Conservation (phyloP, 2,888 invertebrate genomes). For the Apamea epomidion region DNA sequence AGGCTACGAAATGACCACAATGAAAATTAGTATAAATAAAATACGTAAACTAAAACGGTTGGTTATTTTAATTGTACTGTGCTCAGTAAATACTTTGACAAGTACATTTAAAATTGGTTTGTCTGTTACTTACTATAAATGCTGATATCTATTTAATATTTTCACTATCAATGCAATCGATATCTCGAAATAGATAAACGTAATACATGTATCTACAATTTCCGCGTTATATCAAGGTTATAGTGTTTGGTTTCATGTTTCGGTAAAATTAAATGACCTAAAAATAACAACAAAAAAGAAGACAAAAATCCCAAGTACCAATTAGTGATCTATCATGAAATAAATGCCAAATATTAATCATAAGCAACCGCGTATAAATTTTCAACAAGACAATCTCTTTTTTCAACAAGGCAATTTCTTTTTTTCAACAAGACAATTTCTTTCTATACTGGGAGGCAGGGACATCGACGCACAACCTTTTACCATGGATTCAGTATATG, state of each 20-base stretch:
- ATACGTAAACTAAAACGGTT: conserved; percentile 1
- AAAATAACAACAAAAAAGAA: neutral
- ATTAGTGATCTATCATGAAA: neutral
- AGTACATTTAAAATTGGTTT: conserved; percentile 21
- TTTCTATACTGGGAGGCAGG: neutral
- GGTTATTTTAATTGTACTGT: conserved; percentile 32
- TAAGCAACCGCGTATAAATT: neutral
- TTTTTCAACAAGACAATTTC: neutral
- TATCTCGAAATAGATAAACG: conserved; percentile 43
- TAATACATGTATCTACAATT: conserved; percentile 35
- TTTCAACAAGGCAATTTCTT: neutral
- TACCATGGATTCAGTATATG: neutral
- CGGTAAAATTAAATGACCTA: neutral
- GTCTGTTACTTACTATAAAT: conserved; percentile 4
- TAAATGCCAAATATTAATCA: conserved; percentile 26
- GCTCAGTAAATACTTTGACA: conserved; percentile 33
- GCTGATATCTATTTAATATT: conserved; percentile 12
- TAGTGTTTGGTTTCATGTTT: conserved; percentile 18
- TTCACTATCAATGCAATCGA: conserved; percentile 37
- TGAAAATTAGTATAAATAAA: neutral
- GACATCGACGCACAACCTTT: neutral
- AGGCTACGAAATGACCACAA: neutral
- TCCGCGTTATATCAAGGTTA: conserved; percentile 30
- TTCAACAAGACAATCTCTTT: neutral
- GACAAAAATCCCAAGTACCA: neutral